phyloP scores from a whole-genome alignment of 2,113 vertebrate genomes.

The Stigmatopora argus region DNA sequence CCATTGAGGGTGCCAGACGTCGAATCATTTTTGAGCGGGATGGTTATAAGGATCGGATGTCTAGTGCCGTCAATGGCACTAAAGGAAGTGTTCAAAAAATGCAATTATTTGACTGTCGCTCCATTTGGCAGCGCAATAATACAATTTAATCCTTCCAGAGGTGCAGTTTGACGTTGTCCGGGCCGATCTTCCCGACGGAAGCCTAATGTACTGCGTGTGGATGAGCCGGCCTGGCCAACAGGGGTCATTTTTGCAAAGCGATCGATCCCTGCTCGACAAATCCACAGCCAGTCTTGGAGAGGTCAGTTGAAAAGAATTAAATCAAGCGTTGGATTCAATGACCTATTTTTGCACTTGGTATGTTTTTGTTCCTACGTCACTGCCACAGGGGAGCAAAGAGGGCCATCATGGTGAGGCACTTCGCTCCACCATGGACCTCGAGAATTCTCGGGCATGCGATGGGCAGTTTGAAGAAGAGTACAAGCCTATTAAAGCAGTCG shows the following conservation, averaged over 20 bases:
- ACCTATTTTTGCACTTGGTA: not conserved
- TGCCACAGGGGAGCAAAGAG: slow-evolving; percentile 61
- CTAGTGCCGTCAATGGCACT: no score
- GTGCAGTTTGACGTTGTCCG: slow-evolving; percentile 76
- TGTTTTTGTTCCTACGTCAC: not conserved
- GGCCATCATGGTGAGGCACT: slow-evolving; percentile 62
- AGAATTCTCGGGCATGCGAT: slow-evolving; percentile 78
- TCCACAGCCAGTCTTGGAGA: slow-evolving; percentile 65
- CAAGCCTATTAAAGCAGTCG: slow-evolving; percentile 73
- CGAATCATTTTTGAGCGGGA: no score
- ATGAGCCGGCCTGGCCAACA: slow-evolving; percentile 72
- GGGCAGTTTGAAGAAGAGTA: slow-evolving; percentile 81
- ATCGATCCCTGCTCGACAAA: slow-evolving; percentile 47
- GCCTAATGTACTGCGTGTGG: slow-evolving; percentile 81
- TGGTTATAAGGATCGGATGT: no score
- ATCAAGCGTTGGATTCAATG: not conserved
- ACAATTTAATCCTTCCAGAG: slow-evolving; percentile 56
- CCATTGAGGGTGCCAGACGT: no score
- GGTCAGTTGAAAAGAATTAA: slow-evolving; percentile 49
- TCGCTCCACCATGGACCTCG: slow-evolving; percentile 70
- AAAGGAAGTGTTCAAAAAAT: no score
- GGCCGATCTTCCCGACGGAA: slow-evolving; percentile 61
- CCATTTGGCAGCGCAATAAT: not conserved
- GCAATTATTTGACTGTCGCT: no score
- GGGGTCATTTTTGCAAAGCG: slow-evolving; percentile 59